A percentile compares a stretch with the other conserved stretches of the same genome.
Evolutionary conservation across 2,797 vertebrate species (phyloP).

Genomic region (Bothrops alternatus): DNA sequence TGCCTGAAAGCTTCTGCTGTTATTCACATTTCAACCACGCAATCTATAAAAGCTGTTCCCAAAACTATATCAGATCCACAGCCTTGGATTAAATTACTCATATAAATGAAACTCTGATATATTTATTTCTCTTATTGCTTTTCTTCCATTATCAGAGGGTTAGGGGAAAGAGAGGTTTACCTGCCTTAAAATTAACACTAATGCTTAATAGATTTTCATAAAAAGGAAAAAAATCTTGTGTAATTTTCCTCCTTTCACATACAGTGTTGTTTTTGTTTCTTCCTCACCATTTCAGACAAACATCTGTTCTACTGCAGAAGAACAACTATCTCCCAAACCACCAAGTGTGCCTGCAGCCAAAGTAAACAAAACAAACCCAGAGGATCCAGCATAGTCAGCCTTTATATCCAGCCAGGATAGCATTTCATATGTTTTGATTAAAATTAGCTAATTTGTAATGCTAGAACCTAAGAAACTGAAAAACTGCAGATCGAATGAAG

Average conservation of each 20-base stretch:
- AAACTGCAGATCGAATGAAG: conserved; percentile 83
- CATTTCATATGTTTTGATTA: conserved; percentile 99
- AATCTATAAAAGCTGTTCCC: conserved; percentile 16
- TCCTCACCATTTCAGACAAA: conserved; percentile 96
- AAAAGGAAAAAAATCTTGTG: conserved; percentile 65
- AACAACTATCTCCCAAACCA: conserved; percentile 97
- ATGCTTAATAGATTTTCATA: conserved; percentile 72
- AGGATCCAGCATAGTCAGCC: conserved; percentile 88
- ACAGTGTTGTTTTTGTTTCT: conserved; percentile 99
- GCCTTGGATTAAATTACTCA: conserved; percentile 50
- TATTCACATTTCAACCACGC: conserved; percentile 29
- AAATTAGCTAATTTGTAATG: conserved; percentile 99
- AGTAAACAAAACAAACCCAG: conserved; percentile 93
- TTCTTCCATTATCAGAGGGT: conserved; percentile 25
- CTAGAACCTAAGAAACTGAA: conserved; percentile 94
- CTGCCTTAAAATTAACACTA: conserved; percentile 56
- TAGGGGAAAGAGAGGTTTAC: conserved; percentile 56
- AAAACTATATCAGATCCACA: conserved; percentile 16
- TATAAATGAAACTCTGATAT: conserved; percentile 46
- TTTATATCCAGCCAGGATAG: conserved; percentile 94
- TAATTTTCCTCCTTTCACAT: conserved; percentile 74
- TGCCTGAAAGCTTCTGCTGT: conserved; percentile 39
- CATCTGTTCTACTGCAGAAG: conserved; percentile 96
- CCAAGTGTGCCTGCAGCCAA: conserved; percentile 86
- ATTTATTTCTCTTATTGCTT: conserved; percentile 50